Evolutionary conservation across 2,888 invertebrate species (phyloP).

Genomic region (Amblyjoppa fuscipennis): DNA sequence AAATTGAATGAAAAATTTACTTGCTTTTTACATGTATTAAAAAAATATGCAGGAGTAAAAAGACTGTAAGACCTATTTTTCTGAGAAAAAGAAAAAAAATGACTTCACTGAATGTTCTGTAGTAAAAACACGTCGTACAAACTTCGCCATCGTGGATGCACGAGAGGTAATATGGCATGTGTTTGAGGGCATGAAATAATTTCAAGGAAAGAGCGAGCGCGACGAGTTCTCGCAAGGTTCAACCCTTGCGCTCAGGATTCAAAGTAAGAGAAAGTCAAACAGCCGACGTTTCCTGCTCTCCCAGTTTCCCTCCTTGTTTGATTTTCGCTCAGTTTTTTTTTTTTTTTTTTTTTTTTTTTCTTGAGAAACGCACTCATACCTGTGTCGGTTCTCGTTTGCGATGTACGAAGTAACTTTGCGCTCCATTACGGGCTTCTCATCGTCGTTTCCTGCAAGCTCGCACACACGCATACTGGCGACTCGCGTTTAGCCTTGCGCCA

Average conservation of each 20-base stretch:
- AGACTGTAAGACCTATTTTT: too few relatives aligned
- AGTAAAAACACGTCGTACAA: not conserved
- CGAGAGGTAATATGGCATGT: not conserved
- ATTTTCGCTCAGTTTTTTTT: conserved; percentile 41
- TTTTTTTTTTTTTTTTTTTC: conserved; percentile 38
- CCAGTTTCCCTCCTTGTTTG: conserved; percentile 41
- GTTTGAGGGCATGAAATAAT: conserved; percentile 3
- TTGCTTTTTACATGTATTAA: too few relatives aligned
- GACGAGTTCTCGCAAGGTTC: conserved; percentile 42
- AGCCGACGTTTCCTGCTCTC: conserved; percentile 44
- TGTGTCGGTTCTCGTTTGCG: conserved; percentile 13
- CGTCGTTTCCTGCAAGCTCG: conserved; percentile 45
- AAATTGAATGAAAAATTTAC: too few relatives aligned
- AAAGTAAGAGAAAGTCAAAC: conserved; percentile 64
- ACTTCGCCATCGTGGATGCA: not conserved
- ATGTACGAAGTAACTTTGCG: conserved; percentile 51
- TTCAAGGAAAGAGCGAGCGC: conserved; percentile 43
- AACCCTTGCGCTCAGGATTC: conserved; percentile 37
- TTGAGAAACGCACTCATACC: conserved; percentile 17
- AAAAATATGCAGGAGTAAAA: too few relatives aligned
- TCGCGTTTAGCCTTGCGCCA: conserved; percentile 2
- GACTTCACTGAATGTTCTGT: too few relatives aligned
- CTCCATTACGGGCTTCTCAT: conserved; percentile 57
- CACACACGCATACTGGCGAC: conserved; percentile 23
- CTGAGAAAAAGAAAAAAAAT: too few relatives aligned